Conservation (phyloP, 1,140 invertebrate genomes). For the Drosophila azteca region DNA sequence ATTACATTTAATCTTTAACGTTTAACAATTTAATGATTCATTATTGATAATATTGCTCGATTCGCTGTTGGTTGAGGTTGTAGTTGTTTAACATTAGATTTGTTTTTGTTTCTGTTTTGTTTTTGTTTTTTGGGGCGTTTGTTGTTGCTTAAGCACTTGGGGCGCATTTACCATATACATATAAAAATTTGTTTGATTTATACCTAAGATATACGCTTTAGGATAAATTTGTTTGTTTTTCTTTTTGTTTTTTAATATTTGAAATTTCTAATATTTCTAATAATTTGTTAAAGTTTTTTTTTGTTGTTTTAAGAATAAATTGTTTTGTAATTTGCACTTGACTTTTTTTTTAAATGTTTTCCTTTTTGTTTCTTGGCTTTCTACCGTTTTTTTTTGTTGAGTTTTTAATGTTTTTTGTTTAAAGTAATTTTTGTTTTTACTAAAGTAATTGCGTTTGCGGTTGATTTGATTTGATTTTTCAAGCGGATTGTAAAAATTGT, state of each 20-base stretch:
- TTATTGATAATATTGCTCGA: constrained; percentile 73
- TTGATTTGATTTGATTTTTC: constrained; percentile 54
- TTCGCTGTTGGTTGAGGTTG: constrained; percentile 76
- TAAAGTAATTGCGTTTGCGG: constrained; percentile 75
- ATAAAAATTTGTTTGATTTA: constrained; percentile 50
- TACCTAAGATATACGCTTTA: constrained; percentile 37
- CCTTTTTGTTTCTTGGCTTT: constrained; percentile 15
- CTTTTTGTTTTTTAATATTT: constrained; percentile 28
- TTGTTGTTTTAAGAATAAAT: constrained; percentile 29
- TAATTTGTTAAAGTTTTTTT: constrained; percentile 1
- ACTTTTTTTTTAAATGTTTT: constrained; percentile 23
- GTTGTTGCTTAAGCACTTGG: constrained; percentile 71
- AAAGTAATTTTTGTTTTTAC: constrained; percentile 67
- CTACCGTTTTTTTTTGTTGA: neutral
- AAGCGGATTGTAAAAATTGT: constrained; percentile 42
- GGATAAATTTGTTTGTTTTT: constrained; percentile 39
- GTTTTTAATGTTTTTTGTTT: constrained; percentile 4
- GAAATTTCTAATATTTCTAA: constrained; percentile 14
- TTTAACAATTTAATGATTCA: constrained; percentile 67
- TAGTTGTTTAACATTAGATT: constrained; percentile 50
- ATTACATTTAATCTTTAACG: constrained; percentile 55
- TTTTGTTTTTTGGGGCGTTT: constrained; percentile 33
- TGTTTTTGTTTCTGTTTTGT: constrained; percentile 31
- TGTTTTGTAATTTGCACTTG: constrained; percentile 67
- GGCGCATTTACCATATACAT: constrained; percentile 48